A percentile compares a stretch with the other conserved stretches of the same genome.
phyloP scores from a whole-genome alignment of 2,888 invertebrate genomes.

The Ligdia adustata region DNA sequence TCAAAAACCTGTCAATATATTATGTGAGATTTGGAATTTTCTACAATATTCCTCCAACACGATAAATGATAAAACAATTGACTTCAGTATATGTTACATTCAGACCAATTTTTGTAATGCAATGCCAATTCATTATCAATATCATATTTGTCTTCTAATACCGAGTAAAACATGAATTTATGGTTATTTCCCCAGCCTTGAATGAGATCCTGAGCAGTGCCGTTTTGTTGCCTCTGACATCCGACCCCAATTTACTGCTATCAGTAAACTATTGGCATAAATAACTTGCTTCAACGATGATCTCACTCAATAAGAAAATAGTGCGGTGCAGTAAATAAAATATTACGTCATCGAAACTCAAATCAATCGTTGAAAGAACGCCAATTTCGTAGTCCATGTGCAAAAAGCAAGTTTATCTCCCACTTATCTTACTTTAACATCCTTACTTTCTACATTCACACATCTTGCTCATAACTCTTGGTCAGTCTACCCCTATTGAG shows the following conservation, averaged over 20 bases:
- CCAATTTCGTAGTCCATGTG: no score
- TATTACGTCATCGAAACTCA: background rate
- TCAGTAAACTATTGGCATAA: slow-evolving; percentile 9
- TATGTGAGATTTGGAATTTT: no score
- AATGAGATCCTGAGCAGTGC: slow-evolving; percentile 13
- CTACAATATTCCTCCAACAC: no score
- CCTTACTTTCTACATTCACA: no score
- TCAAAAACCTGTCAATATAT: no score
- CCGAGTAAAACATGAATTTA: background rate
- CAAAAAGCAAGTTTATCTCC: no score
- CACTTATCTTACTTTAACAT: no score
- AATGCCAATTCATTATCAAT: background rate
- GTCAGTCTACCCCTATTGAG: no score
- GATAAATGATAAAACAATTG: no score
- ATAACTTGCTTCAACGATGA: background rate
- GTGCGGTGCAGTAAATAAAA: background rate
- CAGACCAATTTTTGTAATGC: no score
- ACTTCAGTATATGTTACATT: no score
- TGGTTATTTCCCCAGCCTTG: slow-evolving; percentile 28
- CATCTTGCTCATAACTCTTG: no score
- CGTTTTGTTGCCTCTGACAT: slow-evolving; percentile 34
- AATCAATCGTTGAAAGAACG: background rate
- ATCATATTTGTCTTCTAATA: background rate
- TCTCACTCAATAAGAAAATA: background rate
- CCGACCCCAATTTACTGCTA: slow-evolving; percentile 34